Base-by-base conservation (phyloP, 1,140 invertebrate species). In the Propsilocerus akamusi region DNA sequence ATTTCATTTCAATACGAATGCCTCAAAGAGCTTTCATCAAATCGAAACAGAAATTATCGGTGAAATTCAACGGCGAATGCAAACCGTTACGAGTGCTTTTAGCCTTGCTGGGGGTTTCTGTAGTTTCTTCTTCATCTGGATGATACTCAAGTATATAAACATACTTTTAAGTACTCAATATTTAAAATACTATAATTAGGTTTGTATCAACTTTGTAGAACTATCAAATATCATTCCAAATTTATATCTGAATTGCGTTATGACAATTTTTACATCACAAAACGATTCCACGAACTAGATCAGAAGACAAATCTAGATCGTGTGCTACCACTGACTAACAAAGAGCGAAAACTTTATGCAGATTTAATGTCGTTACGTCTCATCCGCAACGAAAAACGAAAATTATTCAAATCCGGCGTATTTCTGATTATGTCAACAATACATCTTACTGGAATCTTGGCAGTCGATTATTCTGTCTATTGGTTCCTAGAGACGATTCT, bases 181-280 rank as follows among this genome's bases (percentile, higher is more conserved):
- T 47, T 51, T 23, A 46, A 30, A 4, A 46, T 46, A 22, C 7
- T 20, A 14, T 25, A 51, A 28, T 41, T 32, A 34, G 4, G 24
- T 47, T 50, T 14, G 14, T 24, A 4, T 64, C 64, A 46, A n/a
- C n/a, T n/a, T n/a, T n/a, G n/a, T 57, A 84, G 81, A 54, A 75
- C 80, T 0, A 64, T 80, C 28, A 67, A 73, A 50, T 92, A 89
- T 58, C 75, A 82, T 41, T 65, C 75, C 37, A 81, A 78, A 58
- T 91, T 78, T 66, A 58, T 86, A 53, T 77, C 72, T 0, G 74
- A 69, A 54, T 77, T 81, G n/a, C 68, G 72, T 11, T 89, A 75
- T 56, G 80, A 86, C 55, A 90, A 90, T 60, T 62, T 67, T 8
- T 90, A 83, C 57, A 67, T 92, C 3, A 83, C 77, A 0, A 63